Evolutionary conservation across 1,140 invertebrate species (phyloP).

Genomic region (Parapsyche elsis): DNA sequence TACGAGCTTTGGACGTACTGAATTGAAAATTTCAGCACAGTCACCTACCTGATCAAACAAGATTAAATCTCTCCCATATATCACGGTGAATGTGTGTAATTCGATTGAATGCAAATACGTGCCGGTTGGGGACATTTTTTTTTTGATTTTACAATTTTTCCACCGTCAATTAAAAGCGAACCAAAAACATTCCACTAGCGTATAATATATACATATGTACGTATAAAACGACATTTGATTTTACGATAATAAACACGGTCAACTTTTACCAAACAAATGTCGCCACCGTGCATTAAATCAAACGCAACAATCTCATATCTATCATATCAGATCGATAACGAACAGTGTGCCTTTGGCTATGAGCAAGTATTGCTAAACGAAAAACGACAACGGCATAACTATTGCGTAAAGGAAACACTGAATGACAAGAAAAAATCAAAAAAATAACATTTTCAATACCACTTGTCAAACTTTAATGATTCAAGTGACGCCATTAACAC

Average conservation of each 20-base stretch:
- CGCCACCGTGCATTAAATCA: too few species aligned
- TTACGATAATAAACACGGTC: too few species aligned
- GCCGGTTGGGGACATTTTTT: too few species aligned
- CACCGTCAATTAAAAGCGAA: too few species aligned
- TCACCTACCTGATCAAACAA: neutral
- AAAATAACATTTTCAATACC: conserved; percentile 13
- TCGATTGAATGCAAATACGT: too few species aligned
- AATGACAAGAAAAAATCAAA: conserved; percentile 6
- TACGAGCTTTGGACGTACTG: neutral
- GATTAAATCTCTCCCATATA: conserved; percentile 10
- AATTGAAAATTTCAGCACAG: conserved; percentile 2
- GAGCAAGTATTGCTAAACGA: neutral
- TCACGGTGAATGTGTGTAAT: neutral
- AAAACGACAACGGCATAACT: neutral
- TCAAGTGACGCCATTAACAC: conserved; percentile 8
- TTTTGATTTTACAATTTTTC: too few species aligned
- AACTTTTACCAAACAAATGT: too few species aligned
- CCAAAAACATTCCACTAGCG: too few species aligned
- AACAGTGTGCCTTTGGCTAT: neutral
- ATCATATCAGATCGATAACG: neutral
- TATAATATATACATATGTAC: too few species aligned
- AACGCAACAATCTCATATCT: too few species aligned
- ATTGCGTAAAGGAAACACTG: neutral
- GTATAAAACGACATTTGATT: too few species aligned
- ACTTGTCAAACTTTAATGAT: conserved; percentile 14